Evolutionary conservation across 2,888 invertebrate species (phyloP).

Genomic region (Dorcus parallelipipedus): DNA sequence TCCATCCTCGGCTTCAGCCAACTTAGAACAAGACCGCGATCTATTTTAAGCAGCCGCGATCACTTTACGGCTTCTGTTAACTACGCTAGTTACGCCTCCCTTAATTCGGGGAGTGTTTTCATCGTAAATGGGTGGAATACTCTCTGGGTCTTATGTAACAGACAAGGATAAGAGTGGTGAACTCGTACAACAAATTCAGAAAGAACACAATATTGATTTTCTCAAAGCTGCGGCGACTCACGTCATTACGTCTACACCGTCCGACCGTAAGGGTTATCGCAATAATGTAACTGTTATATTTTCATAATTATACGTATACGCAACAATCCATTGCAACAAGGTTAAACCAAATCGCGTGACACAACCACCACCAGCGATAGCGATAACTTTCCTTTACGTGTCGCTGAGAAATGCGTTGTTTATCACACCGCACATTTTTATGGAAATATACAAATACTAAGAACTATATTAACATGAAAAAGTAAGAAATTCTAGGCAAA

Average conservation of each 20-base stretch:
- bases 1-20: neutral
- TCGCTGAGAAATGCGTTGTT: too few species aligned
- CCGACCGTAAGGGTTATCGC: too few species aligned
- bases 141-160: neutral
- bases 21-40: neutral
- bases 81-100: neutral
- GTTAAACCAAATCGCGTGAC: too few species aligned
- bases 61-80: neutral
- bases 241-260: conserved; percentile 6
- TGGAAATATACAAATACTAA: too few species aligned
- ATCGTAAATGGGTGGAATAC: neutral
- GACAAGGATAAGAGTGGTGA: neutral
- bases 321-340: too few species aligned
- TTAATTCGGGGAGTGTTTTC: neutral
- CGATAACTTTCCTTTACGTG: too few species aligned
- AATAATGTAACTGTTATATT: too few species aligned
- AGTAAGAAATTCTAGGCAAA: too few species aligned
- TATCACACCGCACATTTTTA: too few species aligned
- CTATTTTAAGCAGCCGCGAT: neutral
- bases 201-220: conserved; percentile 18
- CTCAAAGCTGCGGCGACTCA: conserved; percentile 4
- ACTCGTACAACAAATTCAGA: neutral
- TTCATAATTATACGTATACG: too few species aligned
- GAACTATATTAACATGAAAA: too few species aligned
- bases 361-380: too few species aligned